Evolutionary conservation across 2,797 vertebrate species (phyloP).

Genomic region (Setipinna tenuifilis): DNA sequence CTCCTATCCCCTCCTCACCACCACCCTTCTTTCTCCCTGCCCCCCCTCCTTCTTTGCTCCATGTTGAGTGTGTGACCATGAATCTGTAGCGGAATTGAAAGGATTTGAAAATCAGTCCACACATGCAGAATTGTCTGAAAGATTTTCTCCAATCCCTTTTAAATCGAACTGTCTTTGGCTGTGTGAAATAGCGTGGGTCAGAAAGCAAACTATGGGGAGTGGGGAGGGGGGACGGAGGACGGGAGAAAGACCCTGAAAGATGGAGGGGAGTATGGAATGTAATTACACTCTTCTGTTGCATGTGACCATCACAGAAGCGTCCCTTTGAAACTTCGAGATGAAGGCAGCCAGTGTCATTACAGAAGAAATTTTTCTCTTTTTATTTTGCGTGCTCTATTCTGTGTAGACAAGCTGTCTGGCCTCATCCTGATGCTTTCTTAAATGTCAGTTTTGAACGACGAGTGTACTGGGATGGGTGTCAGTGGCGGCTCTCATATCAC

Average conservation of each 20-base stretch:
- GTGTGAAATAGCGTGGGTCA: not conserved
- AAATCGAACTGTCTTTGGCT: not conserved
- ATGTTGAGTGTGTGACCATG: slow-evolving; percentile 15
- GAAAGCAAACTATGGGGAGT: not conserved
- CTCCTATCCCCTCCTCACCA: not conserved
- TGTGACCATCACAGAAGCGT: not conserved
- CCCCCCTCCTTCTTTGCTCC: not conserved
- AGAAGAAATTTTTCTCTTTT: not conserved
- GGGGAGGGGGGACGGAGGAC: not conserved
- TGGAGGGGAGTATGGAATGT: not conserved
- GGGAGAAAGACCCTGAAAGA: not conserved
- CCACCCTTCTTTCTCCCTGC: too few relatives aligned
- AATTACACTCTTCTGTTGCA: not conserved
- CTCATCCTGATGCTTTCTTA: not conserved
- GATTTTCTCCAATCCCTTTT: not conserved
- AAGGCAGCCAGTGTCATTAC: not conserved
- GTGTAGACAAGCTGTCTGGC: not conserved
- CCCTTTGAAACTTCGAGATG: not conserved
- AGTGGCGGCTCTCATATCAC: not conserved
- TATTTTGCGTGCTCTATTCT: not conserved
- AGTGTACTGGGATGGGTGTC: not conserved
- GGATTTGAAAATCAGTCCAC: not conserved
- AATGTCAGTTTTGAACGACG: not conserved
- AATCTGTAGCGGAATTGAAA: slow-evolving; percentile 12
- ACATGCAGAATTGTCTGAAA: not conserved